Conservation (phyloP, 2,888 invertebrate species). For the Diarsia brunnea region DNA sequence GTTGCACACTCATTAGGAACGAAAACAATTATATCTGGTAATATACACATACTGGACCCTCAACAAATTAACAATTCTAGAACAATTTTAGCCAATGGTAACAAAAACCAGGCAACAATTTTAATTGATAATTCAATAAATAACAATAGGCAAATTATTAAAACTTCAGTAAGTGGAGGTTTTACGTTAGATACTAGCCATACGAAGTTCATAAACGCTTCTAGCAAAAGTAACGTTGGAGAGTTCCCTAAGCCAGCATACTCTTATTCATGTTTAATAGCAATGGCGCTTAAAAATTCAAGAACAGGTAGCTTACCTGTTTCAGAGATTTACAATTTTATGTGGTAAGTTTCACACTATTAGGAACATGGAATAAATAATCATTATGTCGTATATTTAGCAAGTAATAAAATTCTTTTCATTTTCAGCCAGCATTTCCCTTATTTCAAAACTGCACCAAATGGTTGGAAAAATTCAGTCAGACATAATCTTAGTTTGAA, state of each 20-base stretch:
- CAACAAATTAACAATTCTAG: conserved; percentile 85
- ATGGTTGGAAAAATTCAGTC: conserved; percentile 99
- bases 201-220: conserved; percentile 84
- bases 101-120: conserved; percentile 88
- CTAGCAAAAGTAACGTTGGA: conserved; percentile 87
- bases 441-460: conserved; percentile 99
- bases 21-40: conserved; percentile 89
- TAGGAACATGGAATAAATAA: background rate
- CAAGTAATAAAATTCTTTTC: conserved; percentile 13
- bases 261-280: conserved; percentile 99
- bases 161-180: conserved; percentile 84
- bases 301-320: conserved; percentile 98
- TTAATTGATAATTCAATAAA: conserved; percentile 87
- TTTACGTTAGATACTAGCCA: conserved; percentile 85
- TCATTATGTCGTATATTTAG: background rate
- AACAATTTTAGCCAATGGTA: conserved; percentile 87
- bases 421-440: conserved; percentile 98
- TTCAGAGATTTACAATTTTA: conserved; percentile 99
- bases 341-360: conserved; percentile 94
- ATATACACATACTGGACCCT: conserved; percentile 89
- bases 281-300: conserved; percentile 99
- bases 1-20: conserved; percentile 85
- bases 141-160: conserved; percentile 88
- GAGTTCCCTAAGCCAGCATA: conserved; percentile 98
- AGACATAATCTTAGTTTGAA: conserved; percentile 99